Percentiles rank a stretch among this genome's conserved stretches.
Evolutionary conservation across 2,113 vertebrate species (phyloP).

Genomic region (Pachypanchax playfairii): DNA sequence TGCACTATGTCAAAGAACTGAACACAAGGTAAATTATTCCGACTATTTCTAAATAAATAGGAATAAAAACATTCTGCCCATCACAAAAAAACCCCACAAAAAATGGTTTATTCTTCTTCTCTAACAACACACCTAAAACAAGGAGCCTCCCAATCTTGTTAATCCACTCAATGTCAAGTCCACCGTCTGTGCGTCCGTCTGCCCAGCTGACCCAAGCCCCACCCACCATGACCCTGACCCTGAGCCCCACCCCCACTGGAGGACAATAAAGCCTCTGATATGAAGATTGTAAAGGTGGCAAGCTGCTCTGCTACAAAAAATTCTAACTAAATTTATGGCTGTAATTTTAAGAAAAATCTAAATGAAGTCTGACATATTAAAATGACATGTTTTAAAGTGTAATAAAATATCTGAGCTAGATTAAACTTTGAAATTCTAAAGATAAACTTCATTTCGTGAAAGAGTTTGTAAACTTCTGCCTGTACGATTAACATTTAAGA

Average conservation of each 20-base stretch:
- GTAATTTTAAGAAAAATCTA: background rate
- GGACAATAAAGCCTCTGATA: slow-evolving; percentile 49
- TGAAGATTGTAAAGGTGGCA: slow-evolving; percentile 16
- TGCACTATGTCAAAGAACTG: background rate
- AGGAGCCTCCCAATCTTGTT: slow-evolving; percentile 53
- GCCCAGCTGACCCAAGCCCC: slow-evolving; percentile 61
- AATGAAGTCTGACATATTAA: too few species aligned
- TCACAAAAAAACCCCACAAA: too few species aligned
- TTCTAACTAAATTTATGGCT: background rate
- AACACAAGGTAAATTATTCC: background rate
- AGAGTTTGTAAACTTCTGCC: too few species aligned
- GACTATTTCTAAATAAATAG: background rate
- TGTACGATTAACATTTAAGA: too few species aligned
- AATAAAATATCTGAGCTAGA: too few species aligned
- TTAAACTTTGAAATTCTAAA: too few species aligned
- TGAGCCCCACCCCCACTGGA: slow-evolving; percentile 8
- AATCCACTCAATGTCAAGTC: slow-evolving; percentile 78
- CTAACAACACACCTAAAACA: slow-evolving; percentile 11
- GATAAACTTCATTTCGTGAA: too few species aligned
- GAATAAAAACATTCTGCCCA: background rate
- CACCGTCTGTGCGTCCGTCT: slow-evolving; percentile 74
- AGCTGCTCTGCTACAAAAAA: background rate
- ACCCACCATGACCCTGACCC: slow-evolving; percentile 74
- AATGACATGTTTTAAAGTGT: too few species aligned
- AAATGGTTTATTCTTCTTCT: slow-evolving; percentile 21